Conservation (phyloP, 2,113 vertebrate genomes). For the Poecilia latipinna region DNA sequence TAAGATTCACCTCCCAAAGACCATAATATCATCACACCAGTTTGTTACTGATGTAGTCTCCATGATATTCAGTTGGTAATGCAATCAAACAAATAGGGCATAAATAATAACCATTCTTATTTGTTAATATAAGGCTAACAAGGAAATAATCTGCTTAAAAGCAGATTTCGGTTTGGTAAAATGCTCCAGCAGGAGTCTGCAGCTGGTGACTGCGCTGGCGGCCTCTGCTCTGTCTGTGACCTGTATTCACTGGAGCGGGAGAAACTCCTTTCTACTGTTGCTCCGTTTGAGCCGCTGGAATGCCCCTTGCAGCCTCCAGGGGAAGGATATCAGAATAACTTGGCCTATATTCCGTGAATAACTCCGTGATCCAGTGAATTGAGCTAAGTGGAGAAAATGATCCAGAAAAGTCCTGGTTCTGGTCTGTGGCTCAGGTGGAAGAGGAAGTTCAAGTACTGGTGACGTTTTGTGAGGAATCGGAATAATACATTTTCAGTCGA, state of each 20-base stretch:
- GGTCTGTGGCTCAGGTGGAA: not conserved
- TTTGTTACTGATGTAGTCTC: not conserved
- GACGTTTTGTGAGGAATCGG: not conserved
- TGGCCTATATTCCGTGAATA: slow-evolving; percentile 69
- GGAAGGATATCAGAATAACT: slow-evolving; percentile 66
- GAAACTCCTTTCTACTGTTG: slow-evolving; percentile 46
- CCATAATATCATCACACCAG: not conserved
- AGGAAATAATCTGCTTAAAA: not conserved
- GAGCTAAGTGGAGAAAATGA: slow-evolving; percentile 55
- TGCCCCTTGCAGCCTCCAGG: slow-evolving; percentile 51
- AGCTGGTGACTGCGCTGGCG: slow-evolving; percentile 19
- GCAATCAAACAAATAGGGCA: not conserved
- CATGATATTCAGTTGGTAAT: not conserved
- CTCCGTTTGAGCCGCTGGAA: slow-evolving; percentile 59
- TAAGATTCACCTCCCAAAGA: not conserved
- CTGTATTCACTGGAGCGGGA: slow-evolving; percentile 48
- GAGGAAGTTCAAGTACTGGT: slow-evolving; percentile 16
- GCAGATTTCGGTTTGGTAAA: not conserved
- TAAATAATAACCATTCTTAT: not conserved
- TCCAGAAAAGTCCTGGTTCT: slow-evolving; percentile 18
- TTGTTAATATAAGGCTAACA: not conserved
- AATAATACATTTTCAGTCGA: not conserved
- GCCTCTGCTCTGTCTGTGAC: slow-evolving; percentile 40
- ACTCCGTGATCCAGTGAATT: slow-evolving; percentile 46
- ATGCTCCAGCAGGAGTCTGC: not conserved